Evolutionary conservation across 2,113 vertebrate species (phyloP).

Genomic region (Heterochromis multidens): DNA sequence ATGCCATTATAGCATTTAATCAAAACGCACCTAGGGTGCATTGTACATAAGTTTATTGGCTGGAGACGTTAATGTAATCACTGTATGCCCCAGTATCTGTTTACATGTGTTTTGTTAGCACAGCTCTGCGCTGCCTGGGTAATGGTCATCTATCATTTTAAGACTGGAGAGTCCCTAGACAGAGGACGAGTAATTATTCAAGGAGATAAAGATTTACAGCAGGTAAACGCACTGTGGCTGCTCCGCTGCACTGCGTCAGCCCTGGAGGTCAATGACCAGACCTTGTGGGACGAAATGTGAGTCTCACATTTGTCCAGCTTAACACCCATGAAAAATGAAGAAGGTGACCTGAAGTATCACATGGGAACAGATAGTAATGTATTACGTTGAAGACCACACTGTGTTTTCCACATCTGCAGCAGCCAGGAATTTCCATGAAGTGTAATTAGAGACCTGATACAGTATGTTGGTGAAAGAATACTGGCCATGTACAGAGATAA

Average conservation of each 20-base stretch:
- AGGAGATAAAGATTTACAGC: slow-evolving; percentile 52
- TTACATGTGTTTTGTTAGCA: neutral
- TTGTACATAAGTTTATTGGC: neutral
- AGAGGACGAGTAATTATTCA: slow-evolving; percentile 24
- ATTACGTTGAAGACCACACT: neutral
- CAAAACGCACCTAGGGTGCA: neutral
- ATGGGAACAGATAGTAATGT: slow-evolving; percentile 3
- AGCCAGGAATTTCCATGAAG: neutral
- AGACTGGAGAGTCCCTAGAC: neutral
- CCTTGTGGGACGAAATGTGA: slow-evolving; percentile 52
- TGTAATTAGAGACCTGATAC: neutral
- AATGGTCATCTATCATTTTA: neutral
- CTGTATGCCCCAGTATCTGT: neutral
- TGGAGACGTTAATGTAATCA: neutral
- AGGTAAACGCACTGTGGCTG: slow-evolving; percentile 6
- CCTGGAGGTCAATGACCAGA: slow-evolving; percentile 43
- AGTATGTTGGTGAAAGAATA: neutral
- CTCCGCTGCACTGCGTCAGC: slow-evolving; percentile 1
- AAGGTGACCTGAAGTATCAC: slow-evolving; percentile 59
- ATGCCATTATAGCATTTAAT: neutral
- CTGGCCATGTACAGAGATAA: neutral
- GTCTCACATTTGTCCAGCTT: slow-evolving; percentile 64
- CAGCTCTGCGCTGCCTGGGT: neutral
- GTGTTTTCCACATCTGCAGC: slow-evolving; percentile 6
- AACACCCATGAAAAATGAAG: slow-evolving; percentile 63